Evolutionary conservation across 2,113 vertebrate species (phyloP).

Genomic region (Pachycephala philippinensis): DNA sequence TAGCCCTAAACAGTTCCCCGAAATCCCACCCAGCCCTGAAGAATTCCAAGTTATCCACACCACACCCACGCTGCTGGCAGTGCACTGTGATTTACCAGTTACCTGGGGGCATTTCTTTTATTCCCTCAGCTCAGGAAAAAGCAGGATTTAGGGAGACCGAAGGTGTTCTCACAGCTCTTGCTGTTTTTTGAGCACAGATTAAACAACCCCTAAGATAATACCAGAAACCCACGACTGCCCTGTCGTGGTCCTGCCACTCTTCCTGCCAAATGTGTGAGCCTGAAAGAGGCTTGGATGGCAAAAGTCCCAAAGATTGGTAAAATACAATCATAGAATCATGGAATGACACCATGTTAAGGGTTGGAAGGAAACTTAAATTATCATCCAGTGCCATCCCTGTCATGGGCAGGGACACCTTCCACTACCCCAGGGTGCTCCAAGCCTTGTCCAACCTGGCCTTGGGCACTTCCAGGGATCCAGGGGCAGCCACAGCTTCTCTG

Average conservation of each 20-base stretch:
- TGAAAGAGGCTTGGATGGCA: too few species aligned
- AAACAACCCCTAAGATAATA: accelerated
- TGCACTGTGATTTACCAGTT: accelerated
- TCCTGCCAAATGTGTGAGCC: neutral
- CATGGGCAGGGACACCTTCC: neutral
- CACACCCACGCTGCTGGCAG: neutral
- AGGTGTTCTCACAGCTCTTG: neutral
- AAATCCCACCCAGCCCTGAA: too few species aligned
- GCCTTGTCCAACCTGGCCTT: accelerated
- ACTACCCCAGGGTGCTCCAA: accelerated
- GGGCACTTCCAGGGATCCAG: neutral
- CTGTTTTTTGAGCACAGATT: neutral
- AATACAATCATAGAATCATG: neutral
- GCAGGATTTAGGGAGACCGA: neutral
- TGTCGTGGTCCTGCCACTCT: neutral
- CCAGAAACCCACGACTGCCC: accelerated
- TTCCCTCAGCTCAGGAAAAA: neutral
- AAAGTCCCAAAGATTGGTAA: neutral
- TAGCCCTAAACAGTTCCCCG: neutral
- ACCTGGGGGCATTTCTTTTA: too few species aligned
- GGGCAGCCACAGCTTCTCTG: neutral
- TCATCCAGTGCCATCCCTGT: neutral
- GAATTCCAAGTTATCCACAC: too few species aligned
- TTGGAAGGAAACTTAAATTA: neutral
- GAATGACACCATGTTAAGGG: neutral